phyloP scores from a whole-genome alignment of 1,140 invertebrate genomes.

The Zaprionus ghesquierei region DNA sequence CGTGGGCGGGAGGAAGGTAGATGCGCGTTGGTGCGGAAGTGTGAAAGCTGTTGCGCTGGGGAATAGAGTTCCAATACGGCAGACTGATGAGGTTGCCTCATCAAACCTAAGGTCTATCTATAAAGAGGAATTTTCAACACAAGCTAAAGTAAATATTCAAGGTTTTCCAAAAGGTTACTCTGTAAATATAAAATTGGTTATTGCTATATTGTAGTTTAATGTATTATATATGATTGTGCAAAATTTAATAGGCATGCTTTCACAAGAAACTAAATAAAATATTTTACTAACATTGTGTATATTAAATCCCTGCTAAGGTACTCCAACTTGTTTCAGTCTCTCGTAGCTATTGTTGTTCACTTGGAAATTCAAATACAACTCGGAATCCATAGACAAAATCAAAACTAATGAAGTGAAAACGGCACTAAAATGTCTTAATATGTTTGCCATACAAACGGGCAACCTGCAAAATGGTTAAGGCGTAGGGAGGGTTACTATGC shows the following conservation, averaged over 20 bases:
- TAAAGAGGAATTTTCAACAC: not conserved
- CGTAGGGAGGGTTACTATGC: not conserved
- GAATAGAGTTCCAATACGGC: not conserved
- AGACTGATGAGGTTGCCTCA: not conserved
- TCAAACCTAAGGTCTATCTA: not conserved
- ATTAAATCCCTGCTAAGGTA: not conserved
- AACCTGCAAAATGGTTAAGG: slow-evolving; percentile 62
- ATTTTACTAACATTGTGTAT: not conserved
- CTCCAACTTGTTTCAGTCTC: not conserved
- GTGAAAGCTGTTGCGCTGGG: slow-evolving; percentile 47
- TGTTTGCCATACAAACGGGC: slow-evolving; percentile 37
- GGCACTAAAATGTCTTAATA: slow-evolving; percentile 82
- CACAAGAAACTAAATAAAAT: not conserved
- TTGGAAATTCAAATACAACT: not conserved
- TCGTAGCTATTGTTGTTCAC: not conserved
- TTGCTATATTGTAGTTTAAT: not conserved
- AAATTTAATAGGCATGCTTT: not conserved
- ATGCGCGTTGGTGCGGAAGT: slow-evolving; percentile 32
- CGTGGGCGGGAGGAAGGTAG: not conserved
- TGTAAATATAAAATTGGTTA: not conserved
- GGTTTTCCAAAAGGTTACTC: too few species aligned
- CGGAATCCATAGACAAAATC: slow-evolving; percentile 54
- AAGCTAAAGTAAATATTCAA: not conserved
- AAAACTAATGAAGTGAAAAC: slow-evolving; percentile 82
- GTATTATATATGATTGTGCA: not conserved